Evolutionary conservation across 2,888 invertebrate genomes (phyloP).

Genomic region (Dorcus hopei): DNA sequence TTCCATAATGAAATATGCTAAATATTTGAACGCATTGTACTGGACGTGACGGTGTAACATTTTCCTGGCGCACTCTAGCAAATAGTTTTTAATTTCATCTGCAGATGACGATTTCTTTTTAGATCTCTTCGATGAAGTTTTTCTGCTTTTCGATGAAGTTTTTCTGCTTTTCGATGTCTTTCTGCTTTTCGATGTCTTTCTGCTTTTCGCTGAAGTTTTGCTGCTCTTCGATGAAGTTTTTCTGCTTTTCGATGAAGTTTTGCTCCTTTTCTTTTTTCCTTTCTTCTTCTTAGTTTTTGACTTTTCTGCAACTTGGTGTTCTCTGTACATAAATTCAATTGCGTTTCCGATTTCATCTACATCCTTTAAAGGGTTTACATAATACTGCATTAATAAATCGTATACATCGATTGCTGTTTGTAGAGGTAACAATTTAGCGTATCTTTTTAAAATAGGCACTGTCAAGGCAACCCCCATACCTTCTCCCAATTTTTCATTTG

Average conservation of each 20-base stretch:
- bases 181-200: constrained; percentile 4
- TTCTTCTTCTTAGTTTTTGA: constrained; percentile 14
- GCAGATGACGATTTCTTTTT: not conserved
- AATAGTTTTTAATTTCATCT: constrained; percentile 22
- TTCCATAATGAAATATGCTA: constrained; percentile 30
- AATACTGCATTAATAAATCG: constrained; percentile 29
- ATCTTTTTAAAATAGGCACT: constrained; percentile 37
- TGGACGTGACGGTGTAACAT: constrained; percentile 28
- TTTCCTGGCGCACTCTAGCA: constrained; percentile 26
- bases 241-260: not conserved
- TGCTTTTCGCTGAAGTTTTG: not conserved
- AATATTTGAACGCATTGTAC: constrained; percentile 28
- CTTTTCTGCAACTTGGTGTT: constrained; percentile 6
- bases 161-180: too few relatives aligned
- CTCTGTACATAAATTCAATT: constrained; percentile 33
- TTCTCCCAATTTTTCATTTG: constrained; percentile 34
- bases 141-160: not conserved
- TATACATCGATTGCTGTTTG: constrained; percentile 30
- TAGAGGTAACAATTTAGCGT: constrained; percentile 29
- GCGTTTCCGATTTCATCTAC: constrained; percentile 35
- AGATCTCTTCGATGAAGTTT: not conserved
- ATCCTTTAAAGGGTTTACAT: constrained; percentile 38
- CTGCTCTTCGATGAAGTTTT: not conserved
- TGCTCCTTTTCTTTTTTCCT: constrained; percentile 6
- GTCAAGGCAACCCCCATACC: constrained; percentile 43